These are phyloP conservation scores for Rhamphomyia laevipes DNA, from an alignment of 2,888 invertebrate species.

Conservation along the genomic window DNA sequence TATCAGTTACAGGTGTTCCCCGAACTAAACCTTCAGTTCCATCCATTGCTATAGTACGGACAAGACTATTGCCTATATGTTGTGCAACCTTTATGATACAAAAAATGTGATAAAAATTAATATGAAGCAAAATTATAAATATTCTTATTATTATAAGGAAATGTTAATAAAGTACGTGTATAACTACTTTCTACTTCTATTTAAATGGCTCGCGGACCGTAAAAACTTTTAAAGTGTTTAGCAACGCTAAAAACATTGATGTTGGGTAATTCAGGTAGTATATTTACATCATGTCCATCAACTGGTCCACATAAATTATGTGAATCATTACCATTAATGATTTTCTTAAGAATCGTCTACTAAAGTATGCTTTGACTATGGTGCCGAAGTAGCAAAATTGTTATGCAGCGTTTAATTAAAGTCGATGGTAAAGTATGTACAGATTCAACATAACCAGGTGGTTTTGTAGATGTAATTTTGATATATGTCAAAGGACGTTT, in stretches of 20 bases:
- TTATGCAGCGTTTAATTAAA: constrained; percentile 95
- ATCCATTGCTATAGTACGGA: constrained; percentile 90
- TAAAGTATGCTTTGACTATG: constrained; percentile 97
- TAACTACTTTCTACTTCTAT: too few relatives aligned
- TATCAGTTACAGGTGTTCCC: constrained; percentile 68
- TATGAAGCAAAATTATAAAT: too few relatives aligned
- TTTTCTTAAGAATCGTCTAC: constrained; percentile 93
- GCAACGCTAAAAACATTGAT: constrained; percentile 99
- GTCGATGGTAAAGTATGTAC: constrained; percentile 98
- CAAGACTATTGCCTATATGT: constrained; percentile 82
- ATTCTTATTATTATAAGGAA: too few relatives aligned
- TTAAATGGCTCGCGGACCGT: constrained; percentile 92
- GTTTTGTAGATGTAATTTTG: constrained; percentile 99
- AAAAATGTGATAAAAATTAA: too few relatives aligned
- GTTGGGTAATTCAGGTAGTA: constrained; percentile 98
- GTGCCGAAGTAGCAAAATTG: constrained; percentile 92
- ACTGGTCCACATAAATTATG: constrained; percentile 96
- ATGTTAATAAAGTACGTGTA: too few relatives aligned
- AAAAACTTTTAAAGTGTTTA: constrained; percentile 98
- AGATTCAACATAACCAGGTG: constrained; percentile 94
- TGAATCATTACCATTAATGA: constrained; percentile 91
- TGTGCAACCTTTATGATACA: constrained; percentile 51
- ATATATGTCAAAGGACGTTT: constrained; percentile 98
- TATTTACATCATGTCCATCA: constrained; percentile 94
- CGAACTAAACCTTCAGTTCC: constrained; percentile 84